Evolutionary conservation across 2,888 invertebrate species (phyloP).

Genomic region (Venustoraphidia nigricollis): DNA sequence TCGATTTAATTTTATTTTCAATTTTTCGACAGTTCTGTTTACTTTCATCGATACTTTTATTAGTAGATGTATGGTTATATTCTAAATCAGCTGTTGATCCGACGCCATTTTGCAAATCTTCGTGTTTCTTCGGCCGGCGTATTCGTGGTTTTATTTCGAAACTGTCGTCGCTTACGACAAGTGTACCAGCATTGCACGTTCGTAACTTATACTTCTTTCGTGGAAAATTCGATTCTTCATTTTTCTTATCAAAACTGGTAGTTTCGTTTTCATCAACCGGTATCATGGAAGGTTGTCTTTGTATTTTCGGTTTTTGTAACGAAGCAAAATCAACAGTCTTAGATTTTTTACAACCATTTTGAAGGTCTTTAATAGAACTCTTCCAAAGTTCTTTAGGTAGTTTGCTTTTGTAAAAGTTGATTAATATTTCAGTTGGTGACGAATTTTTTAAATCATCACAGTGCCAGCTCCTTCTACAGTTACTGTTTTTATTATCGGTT

Average conservation of each 20-base stretch:
- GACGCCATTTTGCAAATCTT: slow-evolving; percentile 3
- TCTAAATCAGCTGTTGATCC: slow-evolving; percentile 2
- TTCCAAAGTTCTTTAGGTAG: slow-evolving; percentile 4
- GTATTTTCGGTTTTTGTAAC: too few species aligned
- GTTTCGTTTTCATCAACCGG: slow-evolving; percentile 1
- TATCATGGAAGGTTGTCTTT: neutral
- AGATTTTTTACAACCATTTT: neutral
- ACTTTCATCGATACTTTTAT: slow-evolving; percentile 4
- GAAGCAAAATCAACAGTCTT: neutral
- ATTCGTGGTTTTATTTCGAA: slow-evolving; percentile 21
- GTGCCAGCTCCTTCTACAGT: slow-evolving; percentile 26
- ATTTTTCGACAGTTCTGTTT: neutral
- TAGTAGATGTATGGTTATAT: slow-evolving; percentile 5
- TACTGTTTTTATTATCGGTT: slow-evolving; percentile 39
- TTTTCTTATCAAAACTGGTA: slow-evolving; percentile 5
- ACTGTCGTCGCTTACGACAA: slow-evolving; percentile 34
- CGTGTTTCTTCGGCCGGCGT: slow-evolving; percentile 19
- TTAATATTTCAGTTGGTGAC: neutral
- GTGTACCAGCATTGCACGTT: slow-evolving; percentile 35
- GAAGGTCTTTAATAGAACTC: neutral
- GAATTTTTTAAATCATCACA: slow-evolving; percentile 3
- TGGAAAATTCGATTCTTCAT: slow-evolving; percentile 14
- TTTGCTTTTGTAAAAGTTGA: slow-evolving; percentile 2
- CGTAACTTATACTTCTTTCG: slow-evolving; percentile 28
- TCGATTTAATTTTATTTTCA: too few species aligned